Evolutionary conservation across 2,888 invertebrate species (phyloP), one percentile per base, ranked within the genome.

Genomic region (Tolmerus cingulatus): DNA sequence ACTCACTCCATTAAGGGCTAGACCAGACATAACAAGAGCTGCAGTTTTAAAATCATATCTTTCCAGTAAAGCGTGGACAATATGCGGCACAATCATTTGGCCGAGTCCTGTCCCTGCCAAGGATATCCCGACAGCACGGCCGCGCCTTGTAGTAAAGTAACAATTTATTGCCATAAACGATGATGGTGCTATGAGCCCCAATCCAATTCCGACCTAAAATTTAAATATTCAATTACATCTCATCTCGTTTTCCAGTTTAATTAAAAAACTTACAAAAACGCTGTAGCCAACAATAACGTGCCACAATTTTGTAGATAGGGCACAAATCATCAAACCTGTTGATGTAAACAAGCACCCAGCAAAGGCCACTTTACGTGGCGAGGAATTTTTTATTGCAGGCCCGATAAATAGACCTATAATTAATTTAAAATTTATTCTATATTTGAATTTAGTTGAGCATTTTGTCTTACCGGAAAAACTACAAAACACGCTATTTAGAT

Each of bases 101-200:
- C 96, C 96, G 37, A 96, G 92, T 88, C 96, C 96, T 89, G 96
- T 96, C 87, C 96, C 96, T 37, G 96, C 96, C 93, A 96, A 94
- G 0, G 96, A 95, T 43, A 96, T 93, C 1, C 96, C 96, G 86
- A 96, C 96, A n/a, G 96, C 96, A 66, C 95, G 94, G 88, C 95
- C 95, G 89, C 95, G 95, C 90, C 93, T 94, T 87, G 93, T 93
- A 87, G 93, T 94, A 90, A 96, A 96, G 91, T 96, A 96, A 34
- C 95, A 94, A 91, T 95, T 96, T 88, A 96, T 95, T 43, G 95
- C 95, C 90, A 96, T 94, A 91, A 96, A 96, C 43, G 95, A 94
- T 3, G 96, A 94, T 76, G 96, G 95, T 89, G 95, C 94, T 89
- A 96, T 95, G 88, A 96, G 93, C 40, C 96, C 96, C 89, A 96